Evolutionary conservation across 2,797 vertebrate species (phyloP).

Genomic region (Hylomyscus alleni): DNA sequence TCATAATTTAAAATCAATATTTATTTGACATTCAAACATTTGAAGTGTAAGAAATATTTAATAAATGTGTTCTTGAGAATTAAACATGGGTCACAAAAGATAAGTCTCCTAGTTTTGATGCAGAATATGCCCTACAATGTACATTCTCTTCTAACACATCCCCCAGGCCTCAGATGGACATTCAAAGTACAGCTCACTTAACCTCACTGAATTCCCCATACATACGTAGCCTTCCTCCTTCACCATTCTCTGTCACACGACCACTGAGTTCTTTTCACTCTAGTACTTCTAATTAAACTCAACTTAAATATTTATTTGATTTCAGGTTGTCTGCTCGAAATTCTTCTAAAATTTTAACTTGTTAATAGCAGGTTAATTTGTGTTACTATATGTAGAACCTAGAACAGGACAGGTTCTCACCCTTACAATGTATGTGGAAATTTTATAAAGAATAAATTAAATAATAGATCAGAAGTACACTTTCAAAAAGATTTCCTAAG

Average conservation of each 20-base stretch:
- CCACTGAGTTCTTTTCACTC: not conserved
- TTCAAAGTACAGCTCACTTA: not conserved
- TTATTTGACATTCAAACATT: not conserved
- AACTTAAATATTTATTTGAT: not conserved
- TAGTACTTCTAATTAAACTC: constrained; percentile 8
- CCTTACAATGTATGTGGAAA: not conserved
- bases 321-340: not conserved
- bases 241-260: not conserved
- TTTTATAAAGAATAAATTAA: constrained; percentile 49
- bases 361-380: not conserved
- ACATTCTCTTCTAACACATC: not conserved
- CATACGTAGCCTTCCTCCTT: not conserved
- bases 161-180: not conserved
- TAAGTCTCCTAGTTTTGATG: not conserved
- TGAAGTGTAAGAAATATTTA: not conserved
- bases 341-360: not conserved
- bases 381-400: not conserved
- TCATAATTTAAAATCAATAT: not conserved
- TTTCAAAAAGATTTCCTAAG: not conserved
- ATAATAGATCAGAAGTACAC: not conserved
- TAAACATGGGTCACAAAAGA: not conserved
- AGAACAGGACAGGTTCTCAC: not conserved
- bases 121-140: not conserved
- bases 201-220: not conserved
- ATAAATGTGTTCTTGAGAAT: not conserved